Evolutionary conservation across 2,113 vertebrate species (phyloP).

Genomic region (Menura novaehollandiae): DNA sequence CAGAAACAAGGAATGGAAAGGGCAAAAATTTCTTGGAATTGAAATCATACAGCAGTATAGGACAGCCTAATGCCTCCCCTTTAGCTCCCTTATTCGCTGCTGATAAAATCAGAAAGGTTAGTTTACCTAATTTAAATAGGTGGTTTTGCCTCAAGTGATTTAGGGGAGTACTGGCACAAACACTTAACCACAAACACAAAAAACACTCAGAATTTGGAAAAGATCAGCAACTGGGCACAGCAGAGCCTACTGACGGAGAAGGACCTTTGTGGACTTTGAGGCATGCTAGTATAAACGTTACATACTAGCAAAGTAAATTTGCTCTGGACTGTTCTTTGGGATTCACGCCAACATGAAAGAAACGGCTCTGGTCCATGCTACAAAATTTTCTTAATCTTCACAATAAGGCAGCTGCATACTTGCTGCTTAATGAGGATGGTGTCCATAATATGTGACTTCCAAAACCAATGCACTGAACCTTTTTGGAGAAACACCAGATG

Average conservation of each 20-base stretch:
- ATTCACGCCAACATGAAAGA: neutral
- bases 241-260: neutral
- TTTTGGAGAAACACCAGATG: neutral
- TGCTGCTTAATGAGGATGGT: neutral
- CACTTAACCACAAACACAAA: neutral
- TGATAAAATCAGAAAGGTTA: neutral
- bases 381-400: neutral
- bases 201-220: neutral
- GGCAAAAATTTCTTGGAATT: neutral
- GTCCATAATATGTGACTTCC: neutral
- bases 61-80: neutral
- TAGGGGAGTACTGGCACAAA: neutral
- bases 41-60: neutral
- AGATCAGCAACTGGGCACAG: neutral
- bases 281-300: no score
- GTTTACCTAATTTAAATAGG: neutral
- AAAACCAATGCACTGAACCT: neutral
- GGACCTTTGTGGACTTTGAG: neutral
- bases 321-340: neutral
- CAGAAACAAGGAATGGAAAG: neutral
- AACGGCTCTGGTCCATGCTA: neutral
- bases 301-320: neutral
- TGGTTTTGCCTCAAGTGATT: neutral
- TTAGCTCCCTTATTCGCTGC: neutral
- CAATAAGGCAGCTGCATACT: neutral